phyloP scores from a whole-genome alignment of 1,140 invertebrate genomes.

The Dysdera silvatica region DNA sequence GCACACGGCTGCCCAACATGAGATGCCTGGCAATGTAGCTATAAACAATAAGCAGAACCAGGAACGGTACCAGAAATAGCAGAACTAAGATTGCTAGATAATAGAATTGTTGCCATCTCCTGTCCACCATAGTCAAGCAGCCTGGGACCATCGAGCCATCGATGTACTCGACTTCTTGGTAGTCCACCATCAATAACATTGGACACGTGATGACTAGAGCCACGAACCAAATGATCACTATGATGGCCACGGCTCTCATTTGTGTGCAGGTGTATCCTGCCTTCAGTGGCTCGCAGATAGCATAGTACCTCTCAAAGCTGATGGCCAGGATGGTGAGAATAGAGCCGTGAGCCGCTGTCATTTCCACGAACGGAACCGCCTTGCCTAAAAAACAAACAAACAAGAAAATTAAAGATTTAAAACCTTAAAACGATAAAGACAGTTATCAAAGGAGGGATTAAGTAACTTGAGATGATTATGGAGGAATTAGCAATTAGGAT shows the following conservation, averaged over 20 bases:
- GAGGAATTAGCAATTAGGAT: too few relatives aligned
- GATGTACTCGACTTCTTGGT: constrained; percentile 54
- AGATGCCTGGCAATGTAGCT: constrained; percentile 72
- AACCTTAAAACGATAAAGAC: too few relatives aligned
- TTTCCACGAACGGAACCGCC: constrained; percentile 82
- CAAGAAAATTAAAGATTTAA: too few relatives aligned
- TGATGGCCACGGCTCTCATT: constrained; percentile 70
- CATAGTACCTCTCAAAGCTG: constrained; percentile 86
- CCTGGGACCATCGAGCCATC: constrained; percentile 61
- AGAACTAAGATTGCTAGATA: constrained; percentile 63
- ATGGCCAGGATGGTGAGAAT: constrained; percentile 83
- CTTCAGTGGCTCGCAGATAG: constrained; percentile 82
- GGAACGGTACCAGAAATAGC: constrained; percentile 75
- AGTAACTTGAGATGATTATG: too few relatives aligned
- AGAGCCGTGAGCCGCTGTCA: constrained; percentile 84
- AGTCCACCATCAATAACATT: constrained; percentile 51
- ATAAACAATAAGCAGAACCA: constrained; percentile 70
- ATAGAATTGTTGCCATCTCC: constrained; percentile 64
- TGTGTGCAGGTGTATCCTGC: constrained; percentile 86
- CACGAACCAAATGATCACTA: constrained; percentile 71
- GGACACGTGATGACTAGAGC: constrained; percentile 68
- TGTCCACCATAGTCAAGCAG: constrained; percentile 63
- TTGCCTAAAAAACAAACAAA: constrained; percentile 42
- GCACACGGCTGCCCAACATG: constrained; percentile 53
- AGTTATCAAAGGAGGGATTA: too few relatives aligned